Evolutionary conservation across 2,113 vertebrate genomes (phyloP).

Genomic region (Plectropomus leopardus): DNA sequence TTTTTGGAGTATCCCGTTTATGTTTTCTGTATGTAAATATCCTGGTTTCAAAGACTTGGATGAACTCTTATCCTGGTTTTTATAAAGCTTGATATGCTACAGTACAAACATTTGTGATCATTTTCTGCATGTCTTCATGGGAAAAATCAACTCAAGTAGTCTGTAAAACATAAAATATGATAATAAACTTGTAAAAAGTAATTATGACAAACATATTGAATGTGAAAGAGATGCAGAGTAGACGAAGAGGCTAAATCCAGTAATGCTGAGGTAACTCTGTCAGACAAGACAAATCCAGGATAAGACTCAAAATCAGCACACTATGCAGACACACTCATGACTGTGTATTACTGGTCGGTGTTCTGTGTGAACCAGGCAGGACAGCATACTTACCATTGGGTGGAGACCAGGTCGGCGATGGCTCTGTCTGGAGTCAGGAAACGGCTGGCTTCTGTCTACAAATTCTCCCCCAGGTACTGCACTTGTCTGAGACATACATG

Average conservation of each 20-base stretch:
- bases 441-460: constrained; percentile 78
- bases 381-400: constrained; percentile 82
- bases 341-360: not conserved
- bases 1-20: not conserved
- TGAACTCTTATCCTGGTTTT: not conserved
- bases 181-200: not conserved
- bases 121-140: not conserved
- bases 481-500: constrained; percentile 17
- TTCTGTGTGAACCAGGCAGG: constrained; percentile 71
- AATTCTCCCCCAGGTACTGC: constrained; percentile 76
- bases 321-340: not conserved
- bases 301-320: not conserved
- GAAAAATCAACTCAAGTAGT: not conserved
- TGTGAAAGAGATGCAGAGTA: not conserved
- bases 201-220: not conserved
- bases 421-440: constrained; percentile 79
- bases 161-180: constrained; percentile 2
- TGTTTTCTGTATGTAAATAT: not conserved
- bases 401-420: constrained; percentile 75
- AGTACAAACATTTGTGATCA: not conserved
- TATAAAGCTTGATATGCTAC: not conserved
- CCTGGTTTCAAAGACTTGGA: not conserved
- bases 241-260: not conserved
- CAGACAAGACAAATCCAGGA: not conserved
- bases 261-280: not conserved